Percentiles rank a stretch among this genome's conserved stretches.
phyloP scores from a whole-genome alignment of 2,113 vertebrate species.

The Sinocyclocheilus grahami region DNA sequence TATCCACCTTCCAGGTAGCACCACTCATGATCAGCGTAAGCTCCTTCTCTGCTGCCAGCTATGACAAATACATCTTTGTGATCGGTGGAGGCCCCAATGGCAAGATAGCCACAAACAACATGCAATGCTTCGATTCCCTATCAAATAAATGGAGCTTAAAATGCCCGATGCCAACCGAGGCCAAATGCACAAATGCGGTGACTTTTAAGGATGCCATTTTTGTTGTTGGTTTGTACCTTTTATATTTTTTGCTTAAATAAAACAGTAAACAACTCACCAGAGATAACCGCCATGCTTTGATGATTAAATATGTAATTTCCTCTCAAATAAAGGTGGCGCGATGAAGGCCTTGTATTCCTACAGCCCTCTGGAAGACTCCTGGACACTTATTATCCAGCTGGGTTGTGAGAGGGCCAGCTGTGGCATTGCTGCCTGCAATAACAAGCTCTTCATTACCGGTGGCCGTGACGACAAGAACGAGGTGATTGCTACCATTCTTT shows the following conservation, averaged over 20 bases:
- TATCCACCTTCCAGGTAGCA: constrained; percentile 74
- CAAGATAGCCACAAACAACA: constrained; percentile 89
- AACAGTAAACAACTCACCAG: not conserved
- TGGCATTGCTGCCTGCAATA: constrained; percentile 93
- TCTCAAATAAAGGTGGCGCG: constrained; percentile 81
- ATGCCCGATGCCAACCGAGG: constrained; percentile 89
- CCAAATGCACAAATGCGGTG: constrained; percentile 95
- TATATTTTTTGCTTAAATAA: not conserved
- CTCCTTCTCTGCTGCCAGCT: constrained; percentile 90
- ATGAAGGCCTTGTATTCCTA: constrained; percentile 94
- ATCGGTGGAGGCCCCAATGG: constrained; percentile 96
- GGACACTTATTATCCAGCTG: constrained; percentile 88
- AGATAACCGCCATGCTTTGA: not conserved
- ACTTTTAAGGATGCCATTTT: constrained; percentile 91
- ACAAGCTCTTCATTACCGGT: constrained; percentile 94
- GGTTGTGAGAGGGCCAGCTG: constrained; percentile 92
- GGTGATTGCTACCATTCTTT: constrained; percentile 93
- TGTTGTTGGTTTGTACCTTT: constrained; percentile 82
- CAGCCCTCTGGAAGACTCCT: constrained; percentile 83
- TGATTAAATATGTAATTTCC: not conserved
- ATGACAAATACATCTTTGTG: constrained; percentile 87
- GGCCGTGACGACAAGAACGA: constrained; percentile 94
- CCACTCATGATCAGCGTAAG: constrained; percentile 88
- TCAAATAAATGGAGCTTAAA: constrained; percentile 84
- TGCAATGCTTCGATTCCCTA: constrained; percentile 87